phyloP scores from a whole-genome alignment of 1,140 invertebrate species.

The Amyelois transitella region DNA sequence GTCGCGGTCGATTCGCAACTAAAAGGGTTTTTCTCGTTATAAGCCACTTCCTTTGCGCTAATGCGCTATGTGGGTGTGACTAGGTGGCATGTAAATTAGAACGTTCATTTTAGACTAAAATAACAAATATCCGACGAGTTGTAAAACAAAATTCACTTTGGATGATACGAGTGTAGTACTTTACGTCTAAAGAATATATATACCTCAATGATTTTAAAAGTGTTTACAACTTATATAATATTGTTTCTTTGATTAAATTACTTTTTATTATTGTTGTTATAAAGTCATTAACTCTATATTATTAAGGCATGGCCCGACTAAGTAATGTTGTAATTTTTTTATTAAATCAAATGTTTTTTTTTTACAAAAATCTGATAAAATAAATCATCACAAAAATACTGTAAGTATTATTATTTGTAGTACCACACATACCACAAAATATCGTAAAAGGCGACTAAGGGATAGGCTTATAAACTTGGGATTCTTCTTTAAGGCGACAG shows the following conservation, averaged over 20 bases:
- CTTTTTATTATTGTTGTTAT: too few species aligned
- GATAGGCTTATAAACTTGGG: too few species aligned
- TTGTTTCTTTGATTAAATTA: too few species aligned
- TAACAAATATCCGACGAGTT: neutral
- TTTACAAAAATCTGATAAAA: too few species aligned
- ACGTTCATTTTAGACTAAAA: conserved; percentile 11
- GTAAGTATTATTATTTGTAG: too few species aligned
- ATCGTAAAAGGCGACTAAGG: too few species aligned
- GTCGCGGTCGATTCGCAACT: conserved; percentile 44
- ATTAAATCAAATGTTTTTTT: neutral
- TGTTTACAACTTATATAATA: too few species aligned
- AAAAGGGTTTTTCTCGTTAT: conserved; percentile 48
- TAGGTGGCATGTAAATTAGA: conserved; percentile 20
- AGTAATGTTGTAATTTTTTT: neutral
- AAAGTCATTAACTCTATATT: too few species aligned
- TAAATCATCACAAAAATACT: too few species aligned
- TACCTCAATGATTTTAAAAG: neutral
- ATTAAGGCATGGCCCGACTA: neutral
- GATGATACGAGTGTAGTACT: neutral
- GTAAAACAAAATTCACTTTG: neutral
- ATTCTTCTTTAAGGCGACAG: too few species aligned
- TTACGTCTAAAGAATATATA: neutral
- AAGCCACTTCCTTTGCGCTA: conserved; percentile 31
- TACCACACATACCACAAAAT: neutral
- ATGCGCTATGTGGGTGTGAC: conserved; percentile 34